Conservation (phyloP, 53 echinoderm and acorn worm species). For the Holothuria leucospilota region DNA sequence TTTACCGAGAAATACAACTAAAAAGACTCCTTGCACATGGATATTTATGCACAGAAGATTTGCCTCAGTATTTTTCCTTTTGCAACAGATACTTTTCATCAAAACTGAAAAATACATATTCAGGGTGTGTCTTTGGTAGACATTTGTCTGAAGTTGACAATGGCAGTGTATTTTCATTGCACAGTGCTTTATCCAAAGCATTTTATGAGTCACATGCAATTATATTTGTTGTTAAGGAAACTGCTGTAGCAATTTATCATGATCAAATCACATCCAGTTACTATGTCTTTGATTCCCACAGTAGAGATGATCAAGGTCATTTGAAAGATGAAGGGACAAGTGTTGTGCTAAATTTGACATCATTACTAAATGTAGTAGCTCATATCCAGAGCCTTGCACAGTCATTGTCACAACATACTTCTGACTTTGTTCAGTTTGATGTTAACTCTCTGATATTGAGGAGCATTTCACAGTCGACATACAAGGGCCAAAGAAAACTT, state of each 20-base stretch:
- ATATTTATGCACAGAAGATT: slow-evolving; percentile 1
- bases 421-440: slow-evolving; percentile 15
- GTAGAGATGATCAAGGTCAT: slow-evolving; percentile 18
- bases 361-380: neutral
- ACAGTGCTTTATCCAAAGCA: too few species aligned
- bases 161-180: neutral
- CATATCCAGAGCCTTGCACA: neutral
- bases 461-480: neutral
- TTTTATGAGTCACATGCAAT: too few species aligned
- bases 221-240: too few species aligned
- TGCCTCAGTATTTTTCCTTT: slow-evolving; percentile 21
- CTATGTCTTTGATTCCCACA: slow-evolving; percentile 23
- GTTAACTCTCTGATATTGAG: neutral
- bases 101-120: slow-evolving; percentile 20
- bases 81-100: slow-evolving; percentile 12
- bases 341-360: slow-evolving; percentile 8
- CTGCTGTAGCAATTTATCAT: too few species aligned
- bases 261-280: neutral
- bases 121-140: slow-evolving; percentile 31
- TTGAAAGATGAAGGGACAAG: slow-evolving; percentile 27
- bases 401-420: neutral
- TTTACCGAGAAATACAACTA: too few species aligned
- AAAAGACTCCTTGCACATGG: neutral
- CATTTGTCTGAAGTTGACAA: slow-evolving; percentile 6
- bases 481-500: too few species aligned